Conservation (phyloP, 2,113 vertebrate species). For the Mirounga angustirostris region DNA sequence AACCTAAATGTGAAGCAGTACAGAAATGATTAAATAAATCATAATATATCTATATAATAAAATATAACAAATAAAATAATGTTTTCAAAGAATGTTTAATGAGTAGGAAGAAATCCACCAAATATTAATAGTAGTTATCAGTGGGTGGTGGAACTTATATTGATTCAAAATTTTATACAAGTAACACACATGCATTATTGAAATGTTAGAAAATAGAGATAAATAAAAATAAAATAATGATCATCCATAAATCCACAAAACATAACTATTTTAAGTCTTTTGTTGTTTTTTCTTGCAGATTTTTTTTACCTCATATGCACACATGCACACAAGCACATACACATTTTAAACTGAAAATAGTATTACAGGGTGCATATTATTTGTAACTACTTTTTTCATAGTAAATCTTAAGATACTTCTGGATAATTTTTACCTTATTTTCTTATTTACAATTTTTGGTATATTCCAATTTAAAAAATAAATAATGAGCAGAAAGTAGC, state of each 20-base stretch:
- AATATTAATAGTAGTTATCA: slow-evolving; percentile 47
- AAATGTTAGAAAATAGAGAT: slow-evolving; percentile 35
- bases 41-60: background rate
- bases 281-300: background rate
- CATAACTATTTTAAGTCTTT: slow-evolving; percentile 29
- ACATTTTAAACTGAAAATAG: slow-evolving; percentile 35
- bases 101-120: background rate
- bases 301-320: background rate
- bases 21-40: slow-evolving; percentile 47
- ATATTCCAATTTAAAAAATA: background rate
- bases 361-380: background rate
- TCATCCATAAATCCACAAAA: background rate
- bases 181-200: background rate
- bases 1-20: background rate
- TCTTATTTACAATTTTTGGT: slow-evolving; percentile 8
- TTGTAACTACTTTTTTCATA: background rate
- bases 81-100: slow-evolving; percentile 40
- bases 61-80: slow-evolving; percentile 30
- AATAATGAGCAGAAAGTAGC: background rate
- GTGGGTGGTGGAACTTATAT: slow-evolving; percentile 2
- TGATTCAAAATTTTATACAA: slow-evolving; percentile 40
- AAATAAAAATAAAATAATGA: background rate
- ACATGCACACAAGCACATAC: background rate
- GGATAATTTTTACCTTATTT: slow-evolving; percentile 8
- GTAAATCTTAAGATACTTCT: background rate